A percentile compares a stretch with the other conserved stretches of the same genome.
These are phyloP conservation scores for Coenonympha glycerion DNA, from an alignment of 2,888 invertebrate species.

Conservation along the genomic window DNA sequence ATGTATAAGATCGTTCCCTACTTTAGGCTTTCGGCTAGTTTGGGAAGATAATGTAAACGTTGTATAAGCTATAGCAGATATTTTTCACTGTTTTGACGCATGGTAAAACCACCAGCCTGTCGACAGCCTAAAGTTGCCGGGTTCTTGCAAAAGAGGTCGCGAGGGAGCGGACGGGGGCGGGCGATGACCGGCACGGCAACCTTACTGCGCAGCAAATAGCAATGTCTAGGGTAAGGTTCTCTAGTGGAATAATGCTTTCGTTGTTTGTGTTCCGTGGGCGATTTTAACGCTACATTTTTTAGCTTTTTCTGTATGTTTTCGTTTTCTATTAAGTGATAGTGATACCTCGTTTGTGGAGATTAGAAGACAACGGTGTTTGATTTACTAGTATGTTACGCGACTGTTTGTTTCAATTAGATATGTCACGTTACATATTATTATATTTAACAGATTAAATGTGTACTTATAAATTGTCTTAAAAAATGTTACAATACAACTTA, in stretches of 20 bases:
- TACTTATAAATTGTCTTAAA: no score
- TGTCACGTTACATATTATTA: not conserved
- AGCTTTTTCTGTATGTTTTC: conserved; percentile 24
- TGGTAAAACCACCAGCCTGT: conserved; percentile 18
- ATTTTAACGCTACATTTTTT: conserved; percentile 48
- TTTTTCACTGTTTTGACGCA: no score
- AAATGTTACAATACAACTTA: no score
- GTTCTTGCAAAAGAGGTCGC: conserved; percentile 60
- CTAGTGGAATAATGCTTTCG: conserved; percentile 50
- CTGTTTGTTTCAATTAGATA: not conserved
- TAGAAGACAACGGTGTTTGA: conserved; percentile 2
- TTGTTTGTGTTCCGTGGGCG: conserved; percentile 46
- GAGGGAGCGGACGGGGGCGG: conserved; percentile 44
- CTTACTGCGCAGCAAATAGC: conserved; percentile 60
- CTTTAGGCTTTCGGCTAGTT: no score
- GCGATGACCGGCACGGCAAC: conserved; percentile 68
- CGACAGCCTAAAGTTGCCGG: conserved; percentile 49
- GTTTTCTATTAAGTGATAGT: conserved; percentile 25
- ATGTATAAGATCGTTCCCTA: no score
- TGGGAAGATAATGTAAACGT: no score
- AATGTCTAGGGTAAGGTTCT: conserved; percentile 72
- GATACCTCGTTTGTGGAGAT: conserved; percentile 5
- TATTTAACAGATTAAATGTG: not conserved
- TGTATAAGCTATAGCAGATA: no score
- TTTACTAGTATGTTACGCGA: not conserved